Evolutionary conservation across 2,113 vertebrate genomes (phyloP), one percentile per base, ranked within the genome.

Genomic region (Glaucidium brasilianum): DNA sequence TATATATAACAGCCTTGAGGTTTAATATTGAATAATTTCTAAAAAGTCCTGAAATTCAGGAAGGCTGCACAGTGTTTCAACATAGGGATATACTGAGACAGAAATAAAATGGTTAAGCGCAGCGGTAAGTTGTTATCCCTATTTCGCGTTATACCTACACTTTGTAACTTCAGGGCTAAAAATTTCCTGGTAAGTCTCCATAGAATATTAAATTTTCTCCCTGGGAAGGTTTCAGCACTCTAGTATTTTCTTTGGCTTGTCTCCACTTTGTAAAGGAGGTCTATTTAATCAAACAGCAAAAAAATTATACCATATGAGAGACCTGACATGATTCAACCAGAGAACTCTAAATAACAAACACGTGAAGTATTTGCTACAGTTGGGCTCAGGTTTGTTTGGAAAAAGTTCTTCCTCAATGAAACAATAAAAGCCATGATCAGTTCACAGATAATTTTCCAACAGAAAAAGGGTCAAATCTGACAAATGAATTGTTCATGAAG

Each of bases 381-480:
- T 2, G 1, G 37, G 20, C 58, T 92, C 27, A 73, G 50, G 90
- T 82, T 12, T 73, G 37, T 92, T 90, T 88, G 26, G 43, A 71
- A 96, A 95, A 94, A 79, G 29, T 59, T 78, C 34, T 94, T 94
- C 81, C 93, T 95, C 74, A 93, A n/a, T 37, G 9, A 79, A 94
- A 80, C 79, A 89, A 85, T 79, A 89, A 95, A 95, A 96, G 26
- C 41, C 81, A 60, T 21, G 37, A 95, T 94, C 47, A 47, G 52
- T 77, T 92, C 88, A 88, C 55, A 84, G 80, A 89, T 83, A 89
- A 89, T 78, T 90, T 29, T 94, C 50, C 60, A 72, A 78, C 37
- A 88, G 63, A 85, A 67, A 53, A 91, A 80, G 52, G 82, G 75
- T 95, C 71, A 88, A 56, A 87, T 86, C 67, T 60, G 84, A 76